Conservation (phyloP, 2,113 vertebrate genomes). For the Leptobrachium ailaonicum region DNA sequence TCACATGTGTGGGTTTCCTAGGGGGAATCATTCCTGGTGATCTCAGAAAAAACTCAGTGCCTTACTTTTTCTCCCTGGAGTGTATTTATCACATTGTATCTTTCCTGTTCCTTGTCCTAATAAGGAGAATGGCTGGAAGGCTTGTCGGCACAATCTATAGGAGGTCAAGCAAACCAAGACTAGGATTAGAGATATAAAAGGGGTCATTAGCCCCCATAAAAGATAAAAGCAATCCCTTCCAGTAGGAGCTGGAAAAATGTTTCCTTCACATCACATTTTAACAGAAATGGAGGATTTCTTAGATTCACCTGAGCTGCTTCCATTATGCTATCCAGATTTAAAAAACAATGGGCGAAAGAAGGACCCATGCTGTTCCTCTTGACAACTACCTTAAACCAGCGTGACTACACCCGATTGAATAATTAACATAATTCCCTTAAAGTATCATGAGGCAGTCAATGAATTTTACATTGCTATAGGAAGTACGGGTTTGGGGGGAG, state of each 20-base stretch:
- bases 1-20: conserved; percentile 41
- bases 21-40: conserved; percentile 31
- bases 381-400: too few relatives aligned
- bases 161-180: neutral
- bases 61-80: conserved; percentile 22
- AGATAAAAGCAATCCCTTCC: neutral
- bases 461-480: too few relatives aligned
- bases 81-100: conserved; percentile 33
- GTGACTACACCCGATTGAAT: too few relatives aligned
- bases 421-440: too few relatives aligned
- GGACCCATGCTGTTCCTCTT: too few relatives aligned
- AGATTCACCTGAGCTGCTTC: too few relatives aligned
- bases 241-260: neutral
- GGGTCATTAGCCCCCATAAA: neutral
- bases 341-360: too few relatives aligned
- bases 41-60: conserved; percentile 36
- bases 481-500: too few relatives aligned
- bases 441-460: too few relatives aligned
- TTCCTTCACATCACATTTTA: neutral
- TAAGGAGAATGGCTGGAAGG: conserved; percentile 19
- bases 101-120: conserved; percentile 21
- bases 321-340: too few relatives aligned
- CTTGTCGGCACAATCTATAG: conserved; percentile 5
- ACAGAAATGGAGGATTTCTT: neutral
- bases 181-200: neutral